Base-by-base conservation (phyloP, 2,797 vertebrate species). In the Setipinna tenuifilis region DNA sequence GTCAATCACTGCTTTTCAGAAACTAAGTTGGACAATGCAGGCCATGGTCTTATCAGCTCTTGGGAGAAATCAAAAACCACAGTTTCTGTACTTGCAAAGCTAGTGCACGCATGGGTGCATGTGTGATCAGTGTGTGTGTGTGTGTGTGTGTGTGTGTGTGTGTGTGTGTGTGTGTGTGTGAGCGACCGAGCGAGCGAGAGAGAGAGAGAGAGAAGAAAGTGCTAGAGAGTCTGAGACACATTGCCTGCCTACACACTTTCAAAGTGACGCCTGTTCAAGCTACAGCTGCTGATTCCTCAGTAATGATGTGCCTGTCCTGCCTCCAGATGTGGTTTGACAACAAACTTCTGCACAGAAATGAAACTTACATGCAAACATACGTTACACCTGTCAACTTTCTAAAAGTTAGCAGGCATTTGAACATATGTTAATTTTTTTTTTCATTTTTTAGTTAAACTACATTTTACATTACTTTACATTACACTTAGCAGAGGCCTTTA, bases 311-410 rank as follows among this genome's bases (percentile, higher is more conserved):
- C 46, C 41, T 84, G 61, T 19, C 61, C 14, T 31, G 65, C 81
- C 28, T 81, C 71, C 71, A 78, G 71, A 35, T 78, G 71, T 7
- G 71, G 17, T 78, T 25, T 78, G 71, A 78, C 71, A 78, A 78
- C 35, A 44, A 78, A 21, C 31, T 41, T 35, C 35, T 44, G 17
- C 19, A 78, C 71, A 78, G 31, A 44, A 44, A 78, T 78, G 71
- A 19, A 17, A 44, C 71, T 21, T 2, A 9, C 6, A 78, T 78
- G 35, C 71, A 78, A 35, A 17, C 21, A 21, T 12, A 68, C 12
- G 0, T 16, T 31, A 68, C 17, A 41, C 71, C 35, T 78, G 16
- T 41, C 68, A 71, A 35, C 12, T 17, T 35, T 17, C 14, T 41
- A 21, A 21, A 78, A 44, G 41, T 41, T 19, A 31, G 21, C 35